A percentile compares a stretch with the other conserved stretches of the same genome.
These are phyloP conservation scores for Muscicapa comitata DNA, from an alignment of 2,797 vertebrate species.

Conservation along the genomic window DNA sequence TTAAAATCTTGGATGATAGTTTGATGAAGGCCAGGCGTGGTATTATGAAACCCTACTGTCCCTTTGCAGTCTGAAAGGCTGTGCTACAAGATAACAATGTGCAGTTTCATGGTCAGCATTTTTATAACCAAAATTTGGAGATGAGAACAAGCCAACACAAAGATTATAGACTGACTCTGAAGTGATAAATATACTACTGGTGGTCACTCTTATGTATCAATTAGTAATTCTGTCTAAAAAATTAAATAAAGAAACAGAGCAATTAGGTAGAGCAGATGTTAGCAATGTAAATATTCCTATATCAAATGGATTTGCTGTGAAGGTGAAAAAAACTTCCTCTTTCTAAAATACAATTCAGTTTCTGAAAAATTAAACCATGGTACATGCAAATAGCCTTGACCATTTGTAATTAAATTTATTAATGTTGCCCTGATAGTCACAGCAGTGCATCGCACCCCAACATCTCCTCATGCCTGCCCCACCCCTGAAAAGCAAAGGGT, in stretches of 20 bases:
- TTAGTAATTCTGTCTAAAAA: not conserved
- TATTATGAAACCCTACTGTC: not conserved
- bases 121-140: not conserved
- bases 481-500: not conserved
- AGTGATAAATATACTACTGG: not conserved
- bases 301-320: not conserved
- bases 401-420: not conserved
- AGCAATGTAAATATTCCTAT: not conserved
- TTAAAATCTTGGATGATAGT: not conserved
- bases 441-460: not conserved
- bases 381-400: not conserved
- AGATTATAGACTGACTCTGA: not conserved
- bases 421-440: not conserved
- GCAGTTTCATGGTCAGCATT: not conserved
- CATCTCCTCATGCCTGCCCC: not conserved
- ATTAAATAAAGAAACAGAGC: not conserved
- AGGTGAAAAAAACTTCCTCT: not conserved
- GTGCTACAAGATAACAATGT: fast-evolving
- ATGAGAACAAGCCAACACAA: not conserved
- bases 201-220: not conserved
- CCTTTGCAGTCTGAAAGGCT: not conserved
- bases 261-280: not conserved
- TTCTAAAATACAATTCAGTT: not conserved
- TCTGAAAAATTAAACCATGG: not conserved
- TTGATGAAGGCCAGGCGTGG: not conserved